Conservation (phyloP, 30 jellyfish, hydroid and myxozoan species). For the Turritopsis rubra region DNA sequence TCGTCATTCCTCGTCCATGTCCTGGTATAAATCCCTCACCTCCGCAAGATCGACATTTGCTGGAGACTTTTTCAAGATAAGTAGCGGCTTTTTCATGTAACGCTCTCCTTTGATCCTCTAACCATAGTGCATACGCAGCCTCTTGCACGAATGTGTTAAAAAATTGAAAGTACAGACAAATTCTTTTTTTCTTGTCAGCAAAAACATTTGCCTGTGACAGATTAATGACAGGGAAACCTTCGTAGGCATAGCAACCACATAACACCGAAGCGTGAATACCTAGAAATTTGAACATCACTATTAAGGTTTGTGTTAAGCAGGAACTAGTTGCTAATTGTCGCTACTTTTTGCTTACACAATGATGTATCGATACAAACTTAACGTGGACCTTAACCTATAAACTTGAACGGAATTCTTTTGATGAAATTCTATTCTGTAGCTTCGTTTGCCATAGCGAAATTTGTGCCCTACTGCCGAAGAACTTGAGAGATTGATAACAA, state of each 20-base stretch:
- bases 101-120: slow-evolving; percentile 82
- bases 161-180: slow-evolving; percentile 66
- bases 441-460: too few relatives aligned
- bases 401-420: too few relatives aligned
- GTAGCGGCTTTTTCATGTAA: slow-evolving; percentile 88
- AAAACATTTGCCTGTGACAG: slow-evolving; percentile 45
- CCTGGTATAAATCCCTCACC: slow-evolving; percentile 76
- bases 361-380: too few relatives aligned
- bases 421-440: too few relatives aligned
- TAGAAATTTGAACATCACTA: not conserved
- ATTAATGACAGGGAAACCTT: slow-evolving; percentile 53
- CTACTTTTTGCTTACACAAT: too few relatives aligned
- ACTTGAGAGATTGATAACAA: too few relatives aligned
- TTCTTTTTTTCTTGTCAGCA: slow-evolving; percentile 51
- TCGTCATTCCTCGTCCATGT: slow-evolving; percentile 19
- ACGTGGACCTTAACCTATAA: too few relatives aligned
- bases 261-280: slow-evolving; percentile 42
- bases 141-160: slow-evolving; percentile 64
- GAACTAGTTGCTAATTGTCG: too few relatives aligned
- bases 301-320: not conserved
- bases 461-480: too few relatives aligned
- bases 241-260: slow-evolving; percentile 84
- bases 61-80: slow-evolving; percentile 57
- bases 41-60: slow-evolving; percentile 73
- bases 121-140: slow-evolving; percentile 95